phyloP scores from a whole-genome alignment of 1,140 invertebrate species.

The Neotoxoptera formosana region DNA sequence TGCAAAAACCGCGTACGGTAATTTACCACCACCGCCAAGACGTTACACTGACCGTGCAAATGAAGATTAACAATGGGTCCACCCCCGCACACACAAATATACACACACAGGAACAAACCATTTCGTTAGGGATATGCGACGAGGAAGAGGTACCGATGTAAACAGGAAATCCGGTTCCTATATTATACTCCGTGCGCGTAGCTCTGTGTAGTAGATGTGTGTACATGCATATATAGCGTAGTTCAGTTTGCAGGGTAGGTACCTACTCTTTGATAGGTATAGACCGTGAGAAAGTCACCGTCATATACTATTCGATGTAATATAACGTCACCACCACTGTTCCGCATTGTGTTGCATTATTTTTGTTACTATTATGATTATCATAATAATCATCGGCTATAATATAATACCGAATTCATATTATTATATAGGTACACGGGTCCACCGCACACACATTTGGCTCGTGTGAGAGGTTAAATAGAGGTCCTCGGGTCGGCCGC shows the following conservation, averaged over 20 bases:
- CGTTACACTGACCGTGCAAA: constrained; percentile 55
- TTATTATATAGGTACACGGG: not conserved
- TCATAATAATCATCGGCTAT: not conserved
- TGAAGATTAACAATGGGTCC: constrained; percentile 52
- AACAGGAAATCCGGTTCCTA: constrained; percentile 47
- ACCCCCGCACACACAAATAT: constrained; percentile 25
- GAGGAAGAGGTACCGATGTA: not conserved
- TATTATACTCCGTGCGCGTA: not conserved
- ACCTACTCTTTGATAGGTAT: not conserved
- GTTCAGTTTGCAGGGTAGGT: not conserved
- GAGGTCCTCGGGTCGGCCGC: not conserved
- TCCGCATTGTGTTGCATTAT: not conserved
- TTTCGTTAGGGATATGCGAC: not conserved
- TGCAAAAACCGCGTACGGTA: constrained; percentile 33
- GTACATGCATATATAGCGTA: not conserved
- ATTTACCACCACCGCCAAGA: constrained; percentile 47
- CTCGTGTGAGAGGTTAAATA: constrained; percentile 32
- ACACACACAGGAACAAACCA: not conserved
- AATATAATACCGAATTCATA: constrained; percentile 7
- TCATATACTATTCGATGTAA: not conserved
- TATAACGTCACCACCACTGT: not conserved
- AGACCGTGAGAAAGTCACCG: constrained; percentile 48
- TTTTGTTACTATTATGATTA: not conserved
- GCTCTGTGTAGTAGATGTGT: not conserved
- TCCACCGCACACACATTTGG: not conserved